Conservation (phyloP, 2,113 vertebrate species). For the Hippocampus abdominalis region DNA sequence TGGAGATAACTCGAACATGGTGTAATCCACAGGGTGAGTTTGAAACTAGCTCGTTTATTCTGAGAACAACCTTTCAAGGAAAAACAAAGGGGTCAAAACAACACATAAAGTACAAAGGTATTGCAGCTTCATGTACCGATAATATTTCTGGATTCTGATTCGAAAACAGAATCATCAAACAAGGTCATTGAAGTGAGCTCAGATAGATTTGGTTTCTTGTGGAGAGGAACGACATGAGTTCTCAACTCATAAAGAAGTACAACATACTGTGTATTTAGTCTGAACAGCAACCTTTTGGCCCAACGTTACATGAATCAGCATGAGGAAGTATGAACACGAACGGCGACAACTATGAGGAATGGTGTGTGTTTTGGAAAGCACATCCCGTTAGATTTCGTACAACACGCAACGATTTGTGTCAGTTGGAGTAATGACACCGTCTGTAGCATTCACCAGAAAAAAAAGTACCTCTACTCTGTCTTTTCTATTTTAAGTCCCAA, state of each 20-base stretch:
- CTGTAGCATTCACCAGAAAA: slow-evolving; percentile 38
- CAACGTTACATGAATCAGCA: slow-evolving; percentile 39
- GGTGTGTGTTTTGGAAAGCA: slow-evolving; percentile 65
- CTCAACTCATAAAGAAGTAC: slow-evolving; percentile 23
- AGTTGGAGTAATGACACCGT: slow-evolving; percentile 63
- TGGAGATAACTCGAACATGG: not conserved
- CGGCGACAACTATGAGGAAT: slow-evolving; percentile 52
- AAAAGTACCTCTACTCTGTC: slow-evolving; percentile 42
- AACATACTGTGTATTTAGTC: slow-evolving; percentile 13
- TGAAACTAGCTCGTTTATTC: not conserved
- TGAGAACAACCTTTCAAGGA: not conserved
- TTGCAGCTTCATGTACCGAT: not conserved
- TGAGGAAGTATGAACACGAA: slow-evolving; percentile 48
- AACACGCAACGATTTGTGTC: slow-evolving; percentile 50
- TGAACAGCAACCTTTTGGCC: slow-evolving; percentile 32
- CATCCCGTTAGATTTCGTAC: slow-evolving; percentile 47
- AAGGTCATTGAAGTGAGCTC: not conserved
- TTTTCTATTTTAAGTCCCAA: slow-evolving; percentile 42
- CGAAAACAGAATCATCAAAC: not conserved
- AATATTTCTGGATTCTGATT: not conserved
- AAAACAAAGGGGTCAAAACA: not conserved
- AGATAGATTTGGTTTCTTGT: not conserved
- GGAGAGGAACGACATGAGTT: not conserved
- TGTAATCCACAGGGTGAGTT: not conserved
- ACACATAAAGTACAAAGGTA: not conserved